Evolutionary conservation across 2,113 vertebrate genomes (phyloP).

Genomic region (Pleuronectes platessa): DNA sequence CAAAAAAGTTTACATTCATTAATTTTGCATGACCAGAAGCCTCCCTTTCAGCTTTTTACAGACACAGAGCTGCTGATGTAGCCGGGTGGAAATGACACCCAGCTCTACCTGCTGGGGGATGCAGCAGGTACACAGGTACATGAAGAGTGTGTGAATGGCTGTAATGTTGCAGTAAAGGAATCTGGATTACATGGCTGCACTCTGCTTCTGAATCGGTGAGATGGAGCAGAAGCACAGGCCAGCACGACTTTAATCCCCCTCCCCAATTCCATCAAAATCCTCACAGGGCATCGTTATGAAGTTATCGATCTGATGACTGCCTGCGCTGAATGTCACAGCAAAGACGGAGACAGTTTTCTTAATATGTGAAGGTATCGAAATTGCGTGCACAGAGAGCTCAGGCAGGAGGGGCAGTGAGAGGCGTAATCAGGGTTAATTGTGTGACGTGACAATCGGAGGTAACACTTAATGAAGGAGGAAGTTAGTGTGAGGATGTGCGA

Average conservation of each 20-base stretch:
- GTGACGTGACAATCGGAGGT: neutral
- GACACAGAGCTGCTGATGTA: constrained; percentile 62
- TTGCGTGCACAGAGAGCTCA: neutral
- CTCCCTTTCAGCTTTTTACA: constrained; percentile 45
- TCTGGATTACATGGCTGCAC: constrained; percentile 15
- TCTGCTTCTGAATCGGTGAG: constrained; percentile 16
- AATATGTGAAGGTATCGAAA: constrained; percentile 8
- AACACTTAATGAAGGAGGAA: neutral
- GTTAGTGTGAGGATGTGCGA: neutral
- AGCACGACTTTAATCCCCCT: constrained; percentile 40
- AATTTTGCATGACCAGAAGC: constrained; percentile 55
- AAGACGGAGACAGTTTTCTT: constrained; percentile 43
- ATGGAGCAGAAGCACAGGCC: constrained; percentile 33
- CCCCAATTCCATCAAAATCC: constrained; percentile 51
- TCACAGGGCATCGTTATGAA: constrained; percentile 66
- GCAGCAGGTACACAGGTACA: constrained; percentile 49
- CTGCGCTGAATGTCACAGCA: constrained; percentile 54
- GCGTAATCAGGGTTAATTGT: constrained; percentile 6
- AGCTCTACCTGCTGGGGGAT: constrained; percentile 14
- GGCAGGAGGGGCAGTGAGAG: neutral
- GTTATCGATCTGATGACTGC: constrained; percentile 59
- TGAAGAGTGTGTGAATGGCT: constrained; percentile 40
- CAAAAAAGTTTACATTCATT: constrained; percentile 56
- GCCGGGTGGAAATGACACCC: constrained; percentile 59
- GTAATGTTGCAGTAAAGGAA: constrained; percentile 35